A percentile compares a stretch with the other conserved stretches of the same genome.
Conservation (phyloP, 2,113 vertebrate species). For the Eurypyga helias region DNA sequence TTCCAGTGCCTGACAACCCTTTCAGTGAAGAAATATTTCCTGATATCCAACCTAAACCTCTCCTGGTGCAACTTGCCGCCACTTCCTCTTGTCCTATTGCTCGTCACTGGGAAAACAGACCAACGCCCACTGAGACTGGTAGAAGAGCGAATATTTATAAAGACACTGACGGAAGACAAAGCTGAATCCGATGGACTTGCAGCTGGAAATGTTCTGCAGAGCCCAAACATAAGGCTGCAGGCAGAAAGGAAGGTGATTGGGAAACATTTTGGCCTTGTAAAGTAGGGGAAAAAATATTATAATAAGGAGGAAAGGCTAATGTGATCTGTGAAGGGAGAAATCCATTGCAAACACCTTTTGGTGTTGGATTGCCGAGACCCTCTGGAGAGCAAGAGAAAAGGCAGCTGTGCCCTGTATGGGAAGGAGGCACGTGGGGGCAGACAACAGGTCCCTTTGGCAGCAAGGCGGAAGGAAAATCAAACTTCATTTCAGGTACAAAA, state of each 20-base stretch:
- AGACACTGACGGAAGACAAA: not conserved
- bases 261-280: not conserved
- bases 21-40: too few relatives aligned
- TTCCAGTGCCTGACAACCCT: too few relatives aligned
- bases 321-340: not conserved
- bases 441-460: not conserved
- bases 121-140: too few relatives aligned
- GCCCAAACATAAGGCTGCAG: not conserved
- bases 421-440: not conserved
- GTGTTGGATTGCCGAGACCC: not conserved
- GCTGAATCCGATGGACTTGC: not conserved
- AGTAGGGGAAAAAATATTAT: not conserved
- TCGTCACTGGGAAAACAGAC: too few relatives aligned
- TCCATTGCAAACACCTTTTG: not conserved
- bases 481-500: not conserved
- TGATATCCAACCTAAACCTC: too few relatives aligned
- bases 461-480: not conserved
- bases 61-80: too few relatives aligned
- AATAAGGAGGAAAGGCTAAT: not conserved
- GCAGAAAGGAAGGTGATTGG: rapidly evolving
- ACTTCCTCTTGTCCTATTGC: too few relatives aligned
- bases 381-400: not conserved
- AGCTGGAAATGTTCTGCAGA: not conserved
- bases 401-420: not conserved
- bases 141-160: not conserved